Base-by-base conservation (phyloP, 92 coral and sea anemone species). In the Palythoa caribaeorum region DNA sequence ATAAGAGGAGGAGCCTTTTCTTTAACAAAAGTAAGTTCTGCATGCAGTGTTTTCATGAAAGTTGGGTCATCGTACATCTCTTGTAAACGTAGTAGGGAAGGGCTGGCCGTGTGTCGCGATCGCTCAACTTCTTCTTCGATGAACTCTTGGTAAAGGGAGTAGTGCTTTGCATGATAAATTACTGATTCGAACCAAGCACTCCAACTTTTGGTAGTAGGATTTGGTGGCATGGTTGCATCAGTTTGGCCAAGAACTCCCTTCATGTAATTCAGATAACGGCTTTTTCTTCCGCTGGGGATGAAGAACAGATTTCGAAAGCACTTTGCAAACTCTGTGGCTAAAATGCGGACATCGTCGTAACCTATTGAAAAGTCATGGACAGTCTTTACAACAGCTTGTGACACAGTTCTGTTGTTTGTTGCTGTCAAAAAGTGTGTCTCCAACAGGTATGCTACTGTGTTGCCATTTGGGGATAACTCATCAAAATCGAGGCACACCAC, bases 251-350 rank as follows among this genome's bases (percentile, higher is more conserved):
- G 28, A 71, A 89, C 62, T 55, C 62, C 62, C 62, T 55, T 55
- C 62, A 55, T 11, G n/a, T 55, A 55, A 52, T 76, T 76, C 35
- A 73, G 12, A 73, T 36, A 85, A 11, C 83, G 20, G 37, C 80
- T 89, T 52, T 84, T 89, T 65, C 92, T 84, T 53, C 92, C 79
- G 73, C 92, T 89, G 47, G 79, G 92, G 1, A 84, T 57, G 44
- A 36, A 84, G 37, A 89, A 84, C 3, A 75, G 71, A 76, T 89
- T 84, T 17, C 84, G 21, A 38, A 81, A 88, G 20, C 85, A 83
- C 38, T 88, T 88, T 3, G 66, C 48, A 47, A 88, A 88, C 83
- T 88, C 88, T 10, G 71, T 79, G 40, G 71, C 79, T 79, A 80
- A 19, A 62, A 28, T 28, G 28, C 28, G 28, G 5, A 35, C 65